Conservation (phyloP, 2,888 invertebrate genomes). For the Furcula furcula region DNA sequence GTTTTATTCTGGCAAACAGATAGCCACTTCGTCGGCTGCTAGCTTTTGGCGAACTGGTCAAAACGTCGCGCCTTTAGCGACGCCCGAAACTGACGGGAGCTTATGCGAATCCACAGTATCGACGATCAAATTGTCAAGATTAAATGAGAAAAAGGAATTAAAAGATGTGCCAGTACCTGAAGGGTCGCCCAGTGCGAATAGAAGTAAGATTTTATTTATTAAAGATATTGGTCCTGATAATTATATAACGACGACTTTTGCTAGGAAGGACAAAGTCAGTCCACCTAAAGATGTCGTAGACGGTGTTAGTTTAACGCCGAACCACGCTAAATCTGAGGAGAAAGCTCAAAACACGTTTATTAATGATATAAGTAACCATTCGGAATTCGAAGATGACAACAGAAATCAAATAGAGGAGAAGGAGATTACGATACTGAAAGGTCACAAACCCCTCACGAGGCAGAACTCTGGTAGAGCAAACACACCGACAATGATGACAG, state of each 20-base stretch:
- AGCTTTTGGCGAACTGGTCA: slow-evolving; percentile 69
- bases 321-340: slow-evolving; percentile 71
- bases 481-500: slow-evolving; percentile 75
- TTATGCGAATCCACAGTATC: slow-evolving; percentile 80
- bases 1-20: slow-evolving; percentile 70
- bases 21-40: slow-evolving; percentile 60
- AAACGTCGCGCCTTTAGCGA: slow-evolving; percentile 80
- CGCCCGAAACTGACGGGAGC: slow-evolving; percentile 83
- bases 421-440: slow-evolving; percentile 73
- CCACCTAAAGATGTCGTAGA: slow-evolving; percentile 51
- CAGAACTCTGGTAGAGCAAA: slow-evolving; percentile 83
- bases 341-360: slow-evolving; percentile 73
- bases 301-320: slow-evolving; percentile 58
- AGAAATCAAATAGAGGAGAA: slow-evolving; percentile 76
- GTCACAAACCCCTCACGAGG: slow-evolving; percentile 86
- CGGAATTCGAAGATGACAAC: slow-evolving; percentile 77
- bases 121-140: slow-evolving; percentile 72
- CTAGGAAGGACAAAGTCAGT: slow-evolving; percentile 67
- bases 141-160: slow-evolving; percentile 65
- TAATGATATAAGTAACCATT: slow-evolving; percentile 71
- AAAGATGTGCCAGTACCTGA: slow-evolving; percentile 72
- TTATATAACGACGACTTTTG: slow-evolving; percentile 85
- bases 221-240: slow-evolving; percentile 88
- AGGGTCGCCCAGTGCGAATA: slow-evolving; percentile 63
- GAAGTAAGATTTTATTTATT: slow-evolving; percentile 82